Percentiles rank a stretch among this genome's conserved stretches.
These are phyloP conservation scores for Leptopilina clavipes DNA, from an alignment of 1,140 invertebrate species.

Conservation along the genomic window DNA sequence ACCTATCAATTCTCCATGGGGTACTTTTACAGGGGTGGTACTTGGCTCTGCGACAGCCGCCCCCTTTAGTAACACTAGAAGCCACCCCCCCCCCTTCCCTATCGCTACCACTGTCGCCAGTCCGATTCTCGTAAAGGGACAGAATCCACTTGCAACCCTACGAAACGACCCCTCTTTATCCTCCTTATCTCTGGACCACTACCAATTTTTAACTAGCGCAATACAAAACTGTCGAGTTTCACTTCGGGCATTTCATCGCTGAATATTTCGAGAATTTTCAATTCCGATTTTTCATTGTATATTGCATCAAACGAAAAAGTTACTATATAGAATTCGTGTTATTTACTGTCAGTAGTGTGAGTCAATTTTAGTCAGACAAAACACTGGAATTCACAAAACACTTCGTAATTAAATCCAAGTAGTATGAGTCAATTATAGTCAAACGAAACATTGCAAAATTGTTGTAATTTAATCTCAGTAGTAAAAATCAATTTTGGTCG, in stretches of 20 bases:
- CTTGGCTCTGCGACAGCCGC: conserved; percentile 40
- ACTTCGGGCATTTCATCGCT: background rate
- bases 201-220: conserved; percentile 58
- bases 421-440: too few relatives aligned
- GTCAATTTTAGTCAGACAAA: too few relatives aligned
- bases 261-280: background rate
- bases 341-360: too few relatives aligned
- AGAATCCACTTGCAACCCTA: conserved; percentile 1
- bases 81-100: background rate
- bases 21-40: background rate
- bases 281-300: too few relatives aligned
- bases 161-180: conserved; percentile 40
- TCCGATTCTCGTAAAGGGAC: background rate
- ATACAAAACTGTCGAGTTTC: conserved; percentile 43
- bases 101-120: conserved; percentile 1
- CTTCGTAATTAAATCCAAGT: too few relatives aligned
- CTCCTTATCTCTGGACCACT: conserved; percentile 52
- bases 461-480: too few relatives aligned
- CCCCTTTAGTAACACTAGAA: conserved; percentile 5
- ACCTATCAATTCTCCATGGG: conserved; percentile 50
- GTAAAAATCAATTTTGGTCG: too few relatives aligned
- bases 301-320: too few relatives aligned
- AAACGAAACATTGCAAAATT: too few relatives aligned
- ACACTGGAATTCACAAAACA: too few relatives aligned
- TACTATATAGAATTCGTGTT: too few relatives aligned